Conservation (phyloP, 2,797 vertebrate genomes). For the Sparidentex hasta region DNA sequence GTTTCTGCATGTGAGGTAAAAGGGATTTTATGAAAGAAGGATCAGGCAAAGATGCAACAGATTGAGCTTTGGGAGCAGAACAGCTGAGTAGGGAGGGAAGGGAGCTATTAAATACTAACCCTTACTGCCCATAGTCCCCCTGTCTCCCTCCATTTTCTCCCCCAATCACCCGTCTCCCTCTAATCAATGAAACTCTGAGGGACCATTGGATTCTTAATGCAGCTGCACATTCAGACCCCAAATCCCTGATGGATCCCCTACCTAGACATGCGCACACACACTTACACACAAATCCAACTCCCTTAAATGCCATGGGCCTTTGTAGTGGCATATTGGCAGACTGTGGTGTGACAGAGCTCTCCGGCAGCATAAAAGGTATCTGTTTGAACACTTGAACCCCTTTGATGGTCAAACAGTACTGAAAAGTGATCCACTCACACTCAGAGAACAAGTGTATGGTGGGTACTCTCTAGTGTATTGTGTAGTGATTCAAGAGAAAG, state of each 20-base stretch:
- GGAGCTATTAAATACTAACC: constrained; percentile 53
- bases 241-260: constrained; percentile 38
- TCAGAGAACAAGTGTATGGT: constrained; percentile 63
- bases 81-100: constrained; percentile 34
- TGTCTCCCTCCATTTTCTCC: constrained; percentile 15
- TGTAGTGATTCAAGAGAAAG: constrained; percentile 71
- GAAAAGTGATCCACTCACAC: constrained; percentile 68
- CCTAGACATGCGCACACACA: constrained; percentile 8
- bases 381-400: constrained; percentile 64
- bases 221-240: constrained; percentile 46
- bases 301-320: constrained; percentile 61
- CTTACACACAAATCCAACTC: constrained; percentile 11
- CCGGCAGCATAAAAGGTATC: constrained; percentile 50
- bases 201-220: constrained; percentile 63
- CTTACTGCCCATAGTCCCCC: constrained; percentile 22
- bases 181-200: constrained; percentile 63
- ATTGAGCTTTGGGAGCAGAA: constrained; percentile 38
- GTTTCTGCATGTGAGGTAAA: constrained; percentile 22
- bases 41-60: constrained; percentile 19
- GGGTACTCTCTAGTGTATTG: constrained; percentile 64
- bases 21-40: neutral
- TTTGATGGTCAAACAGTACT: constrained; percentile 67
- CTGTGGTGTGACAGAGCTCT: constrained; percentile 52
- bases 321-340: constrained; percentile 58
- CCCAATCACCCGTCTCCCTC: constrained; percentile 21